A percentile compares a stretch with the other conserved stretches of the same genome.
These are phyloP conservation scores for Leptodactylus fuscus DNA, from an alignment of 2,113 vertebrate species.

Conservation along the genomic window DNA sequence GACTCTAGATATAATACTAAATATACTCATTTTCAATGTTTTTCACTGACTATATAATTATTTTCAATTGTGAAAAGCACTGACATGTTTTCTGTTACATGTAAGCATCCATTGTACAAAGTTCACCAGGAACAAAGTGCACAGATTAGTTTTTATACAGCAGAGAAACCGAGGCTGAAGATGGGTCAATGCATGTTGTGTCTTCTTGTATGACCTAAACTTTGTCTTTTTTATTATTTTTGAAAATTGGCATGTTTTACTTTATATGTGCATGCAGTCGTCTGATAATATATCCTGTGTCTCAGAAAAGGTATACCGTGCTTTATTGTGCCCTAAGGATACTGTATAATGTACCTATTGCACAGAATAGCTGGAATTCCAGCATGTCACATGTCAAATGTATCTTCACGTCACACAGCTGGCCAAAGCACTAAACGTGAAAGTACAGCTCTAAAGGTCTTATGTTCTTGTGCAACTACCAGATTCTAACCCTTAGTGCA, in stretches of 20 bases:
- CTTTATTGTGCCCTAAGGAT: constrained; percentile 32
- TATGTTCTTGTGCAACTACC: not conserved
- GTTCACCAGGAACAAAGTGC: not conserved
- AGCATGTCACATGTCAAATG: not conserved
- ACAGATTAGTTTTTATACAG: not conserved
- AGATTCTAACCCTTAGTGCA: not conserved
- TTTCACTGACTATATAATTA: constrained; percentile 16
- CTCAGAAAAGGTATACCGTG: not conserved
- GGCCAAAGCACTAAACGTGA: not conserved
- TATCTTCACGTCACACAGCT: not conserved
- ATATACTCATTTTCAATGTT: not conserved
- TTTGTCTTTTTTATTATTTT: not conserved
- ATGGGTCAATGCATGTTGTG: constrained; percentile 18
- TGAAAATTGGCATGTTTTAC: constrained; percentile 20
- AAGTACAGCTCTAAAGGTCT: constrained; percentile 10
- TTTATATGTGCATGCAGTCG: constrained; percentile 49
- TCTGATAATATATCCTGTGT: constrained; percentile 27
- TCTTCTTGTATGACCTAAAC: constrained; percentile 22
- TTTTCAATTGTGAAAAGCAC: not conserved
- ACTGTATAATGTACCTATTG: constrained; percentile 2
- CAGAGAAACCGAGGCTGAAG: not conserved
- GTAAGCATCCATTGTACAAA: not conserved
- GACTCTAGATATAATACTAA: constrained; percentile 70
- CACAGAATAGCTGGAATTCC: constrained; percentile 52
- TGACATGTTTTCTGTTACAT: not conserved